Base-by-base conservation (phyloP, 2,113 vertebrate genomes). In the Syrmaticus mikado region DNA sequence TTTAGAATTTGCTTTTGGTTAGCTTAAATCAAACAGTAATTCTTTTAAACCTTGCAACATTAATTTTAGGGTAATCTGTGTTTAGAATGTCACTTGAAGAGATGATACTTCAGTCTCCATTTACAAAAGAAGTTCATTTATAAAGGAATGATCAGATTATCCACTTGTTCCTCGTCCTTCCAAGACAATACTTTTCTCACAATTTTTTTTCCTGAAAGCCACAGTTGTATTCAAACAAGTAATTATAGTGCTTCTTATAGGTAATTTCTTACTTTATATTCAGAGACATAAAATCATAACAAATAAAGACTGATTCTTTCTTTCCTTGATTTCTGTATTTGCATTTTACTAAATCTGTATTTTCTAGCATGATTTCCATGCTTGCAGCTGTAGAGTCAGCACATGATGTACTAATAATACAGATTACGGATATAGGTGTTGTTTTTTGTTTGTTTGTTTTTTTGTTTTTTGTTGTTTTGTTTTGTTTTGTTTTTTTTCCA, bases 171-270 rank as follows among this genome's bases (percentile, higher is more conserved):
- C 40, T 78, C 67, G 61, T n/a, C 7, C 82, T 27, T 79, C 30
- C 64, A 62, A 73, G 16, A 6, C 58, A 72, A 60, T 30, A 61
- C 3, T 10, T 10, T 38, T 82, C 22, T 82, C 4, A 2, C 6
- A 16, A 16, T 27, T 70, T 48, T 53, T 64, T n/a, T 48, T 48
- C 72, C 72, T 34, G 2, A 90, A 70, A 83, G 14, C 8, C 19
- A n/a, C 6, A 38, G 11, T 72, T 79, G 60, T 79, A 36, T 82
- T 72, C 1, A 85, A 70, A 40, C 28, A 0, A 57, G 32, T 92
- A 66, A 43, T 0, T 15, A 15, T 68, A 64, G 70, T 80, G 13
- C 7, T 73, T 61, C 48, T 78, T 0, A 0, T 22, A 27, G 34
- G 53, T 57, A 79, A 57, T 28, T 68, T 16, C 10, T 78, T 34